Base-by-base conservation (phyloP, 1,140 invertebrate species). In the Coenobita brevimanus region DNA sequence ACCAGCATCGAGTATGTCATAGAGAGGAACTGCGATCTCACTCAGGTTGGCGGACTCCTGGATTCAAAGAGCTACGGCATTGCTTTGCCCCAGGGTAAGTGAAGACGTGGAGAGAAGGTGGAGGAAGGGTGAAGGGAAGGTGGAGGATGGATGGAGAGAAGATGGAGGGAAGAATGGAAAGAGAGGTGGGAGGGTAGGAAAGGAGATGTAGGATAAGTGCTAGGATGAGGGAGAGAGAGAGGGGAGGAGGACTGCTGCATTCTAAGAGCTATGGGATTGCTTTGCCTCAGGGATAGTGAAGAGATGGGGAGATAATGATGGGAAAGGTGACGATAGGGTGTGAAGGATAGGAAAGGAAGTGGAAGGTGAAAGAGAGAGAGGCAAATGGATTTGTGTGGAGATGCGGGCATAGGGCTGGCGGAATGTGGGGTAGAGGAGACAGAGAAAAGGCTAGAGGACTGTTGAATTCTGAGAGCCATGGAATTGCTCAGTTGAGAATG, bases 31-130 rank as follows among this genome's bases (percentile, higher is more conserved):
- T 98, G 97, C 91, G 96, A 98, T 91, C 94, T 98, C 1, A 97
- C 96, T 1, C 96, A 98, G 94, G 95, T 98, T 57, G 97, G 97
- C 13, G 96, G 96, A 54, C 95, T 97, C 93, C 93, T 98, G 30
- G 97, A 98, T 92, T 97, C 96, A 0, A 98, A 98, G 92, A 97
- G 97, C 91, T 98, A 98, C 92, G 97, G 97, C 71, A 97, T 98
- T 84, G 97, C 97, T 10, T 96, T 97, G 93, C 96, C 96, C 60
- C 97, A 76, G 24, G 38, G 73, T 76, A 21, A 38, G 73, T 41
- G 24, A 8, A 8, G 6, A 17, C 6, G 46, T 50, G 46, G 46
- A 17, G 6, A 17, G 46, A 17, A 8, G 46, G 6, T 50, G 46
- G 46, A 8, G 46, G 6, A 17, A 8, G 46, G 6, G 46, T 50